Evolutionary conservation across 2,888 invertebrate genomes (phyloP).

Genomic region (Ariolimax columbianus): DNA sequence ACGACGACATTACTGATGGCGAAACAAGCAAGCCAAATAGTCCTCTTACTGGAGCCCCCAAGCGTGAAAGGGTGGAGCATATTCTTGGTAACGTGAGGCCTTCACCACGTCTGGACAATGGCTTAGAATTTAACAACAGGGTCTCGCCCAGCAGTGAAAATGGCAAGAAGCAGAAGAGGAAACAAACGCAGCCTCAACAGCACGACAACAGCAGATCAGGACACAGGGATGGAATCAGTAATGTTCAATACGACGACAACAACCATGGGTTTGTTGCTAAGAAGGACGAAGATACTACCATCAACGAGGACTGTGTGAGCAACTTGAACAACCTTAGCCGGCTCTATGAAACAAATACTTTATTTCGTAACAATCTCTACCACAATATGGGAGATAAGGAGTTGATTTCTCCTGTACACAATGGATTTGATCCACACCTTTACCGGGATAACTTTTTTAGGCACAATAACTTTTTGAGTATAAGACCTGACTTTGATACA

Average conservation of each 20-base stretch:
- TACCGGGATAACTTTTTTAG: conserved; percentile 46
- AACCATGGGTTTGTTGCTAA: not conserved
- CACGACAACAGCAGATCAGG: conserved; percentile 41
- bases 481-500: conserved; percentile 41
- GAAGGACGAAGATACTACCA: not conserved
- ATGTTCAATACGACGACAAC: not conserved
- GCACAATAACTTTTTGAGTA: conserved; percentile 33
- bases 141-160: conserved; percentile 29
- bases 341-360: not conserved
- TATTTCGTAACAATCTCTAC: conserved; percentile 32
- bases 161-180: conserved; percentile 43
- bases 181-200: conserved; percentile 48
- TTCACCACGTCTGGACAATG: conserved; percentile 20
- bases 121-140: conserved; percentile 26
- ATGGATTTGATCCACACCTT: conserved; percentile 41
- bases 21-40: conserved; percentile 28
- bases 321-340: not conserved
- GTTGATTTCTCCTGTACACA: conserved; percentile 7
- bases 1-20: conserved; percentile 27
- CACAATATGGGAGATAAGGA: conserved; percentile 34
- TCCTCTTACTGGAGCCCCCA: not conserved
- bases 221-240: not conserved
- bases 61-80: conserved; percentile 28
- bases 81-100: conserved; percentile 12
- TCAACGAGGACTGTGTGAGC: not conserved